Evolutionary conservation across 1,140 invertebrate genomes (phyloP).

Genomic region (Drosophila saltans): DNA sequence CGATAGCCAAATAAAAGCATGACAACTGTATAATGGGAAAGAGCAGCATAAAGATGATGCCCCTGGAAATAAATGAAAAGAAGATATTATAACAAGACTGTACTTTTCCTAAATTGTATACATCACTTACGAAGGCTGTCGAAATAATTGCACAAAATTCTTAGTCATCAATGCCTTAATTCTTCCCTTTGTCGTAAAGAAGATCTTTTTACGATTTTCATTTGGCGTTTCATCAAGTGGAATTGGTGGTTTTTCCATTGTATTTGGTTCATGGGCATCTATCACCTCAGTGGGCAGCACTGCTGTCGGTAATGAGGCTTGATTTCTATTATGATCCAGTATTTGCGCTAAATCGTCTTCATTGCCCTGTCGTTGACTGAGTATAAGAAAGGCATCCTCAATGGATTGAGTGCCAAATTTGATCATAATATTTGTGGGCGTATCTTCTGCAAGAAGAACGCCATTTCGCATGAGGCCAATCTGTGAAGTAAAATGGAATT

Average conservation of each 20-base stretch:
- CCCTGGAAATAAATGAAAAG: constrained; percentile 84
- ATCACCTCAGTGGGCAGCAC: constrained; percentile 67
- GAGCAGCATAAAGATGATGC: constrained; percentile 90
- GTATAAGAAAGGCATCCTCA: constrained; percentile 89
- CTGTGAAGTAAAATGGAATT: constrained; percentile 83
- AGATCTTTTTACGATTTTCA: constrained; percentile 70
- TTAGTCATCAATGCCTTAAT: constrained; percentile 84
- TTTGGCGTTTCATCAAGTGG: constrained; percentile 50
- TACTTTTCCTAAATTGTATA: not conserved
- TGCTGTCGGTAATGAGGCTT: constrained; percentile 48
- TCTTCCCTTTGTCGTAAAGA: constrained; percentile 77
- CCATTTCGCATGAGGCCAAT: constrained; percentile 95
- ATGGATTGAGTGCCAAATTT: constrained; percentile 87
- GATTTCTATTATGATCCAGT: constrained; percentile 54
- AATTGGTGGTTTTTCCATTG: constrained; percentile 57
- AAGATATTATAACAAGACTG: not conserved
- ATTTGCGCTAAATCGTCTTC: constrained; percentile 63
- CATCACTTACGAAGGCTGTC: constrained; percentile 87
- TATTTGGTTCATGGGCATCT: constrained; percentile 50
- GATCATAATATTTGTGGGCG: constrained; percentile 88
- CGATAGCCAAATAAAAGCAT: constrained; percentile 92
- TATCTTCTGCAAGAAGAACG: constrained; percentile 92
- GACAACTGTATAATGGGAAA: constrained; percentile 92
- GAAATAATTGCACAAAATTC: constrained; percentile 86
- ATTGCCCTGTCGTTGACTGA: constrained; percentile 87